Conservation (phyloP, 2,113 vertebrate genomes). For the Drymodes brunneopygia region DNA sequence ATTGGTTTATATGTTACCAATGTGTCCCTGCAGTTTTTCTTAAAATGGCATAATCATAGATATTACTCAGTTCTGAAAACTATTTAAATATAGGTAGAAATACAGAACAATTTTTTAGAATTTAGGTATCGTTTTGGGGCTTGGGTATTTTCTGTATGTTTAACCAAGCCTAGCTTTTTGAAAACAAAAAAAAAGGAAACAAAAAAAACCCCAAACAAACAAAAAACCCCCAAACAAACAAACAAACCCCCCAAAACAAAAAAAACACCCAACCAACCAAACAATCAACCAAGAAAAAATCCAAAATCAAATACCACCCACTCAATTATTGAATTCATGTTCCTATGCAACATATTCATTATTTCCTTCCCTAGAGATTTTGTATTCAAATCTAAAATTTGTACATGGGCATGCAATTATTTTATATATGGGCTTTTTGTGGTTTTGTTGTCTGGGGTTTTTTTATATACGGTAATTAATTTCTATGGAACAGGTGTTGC, state of each 20-base stretch:
- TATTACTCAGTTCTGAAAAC: not conserved
- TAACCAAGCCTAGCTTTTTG: not conserved
- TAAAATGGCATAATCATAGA: not conserved
- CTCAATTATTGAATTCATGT: not conserved
- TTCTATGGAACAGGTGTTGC: not conserved
- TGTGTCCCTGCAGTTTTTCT: not conserved
- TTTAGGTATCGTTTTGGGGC: rapidly evolving
- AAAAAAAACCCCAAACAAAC: not conserved
- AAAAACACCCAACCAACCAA: not conserved
- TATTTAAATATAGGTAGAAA: not conserved
- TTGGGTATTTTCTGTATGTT: not conserved
- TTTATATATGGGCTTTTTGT: not conserved
- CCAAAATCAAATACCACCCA: not conserved
- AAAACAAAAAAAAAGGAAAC: not conserved
- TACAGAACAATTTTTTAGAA: not conserved
- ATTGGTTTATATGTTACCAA: not conserved
- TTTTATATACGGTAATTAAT: not conserved
- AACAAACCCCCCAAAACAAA: too few relatives aligned
- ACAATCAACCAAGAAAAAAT: not conserved
- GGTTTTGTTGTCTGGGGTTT: not conserved
- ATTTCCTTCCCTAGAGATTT: not conserved
- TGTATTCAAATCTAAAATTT: not conserved
- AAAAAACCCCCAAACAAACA: not conserved
- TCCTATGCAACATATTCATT: not conserved
- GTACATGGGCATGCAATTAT: not conserved